A percentile compares a stretch with the other conserved stretches of the same genome.
These are phyloP conservation scores for Sphenodon punctatus DNA, from an alignment of 2,797 vertebrate species.

Conservation along the genomic window DNA sequence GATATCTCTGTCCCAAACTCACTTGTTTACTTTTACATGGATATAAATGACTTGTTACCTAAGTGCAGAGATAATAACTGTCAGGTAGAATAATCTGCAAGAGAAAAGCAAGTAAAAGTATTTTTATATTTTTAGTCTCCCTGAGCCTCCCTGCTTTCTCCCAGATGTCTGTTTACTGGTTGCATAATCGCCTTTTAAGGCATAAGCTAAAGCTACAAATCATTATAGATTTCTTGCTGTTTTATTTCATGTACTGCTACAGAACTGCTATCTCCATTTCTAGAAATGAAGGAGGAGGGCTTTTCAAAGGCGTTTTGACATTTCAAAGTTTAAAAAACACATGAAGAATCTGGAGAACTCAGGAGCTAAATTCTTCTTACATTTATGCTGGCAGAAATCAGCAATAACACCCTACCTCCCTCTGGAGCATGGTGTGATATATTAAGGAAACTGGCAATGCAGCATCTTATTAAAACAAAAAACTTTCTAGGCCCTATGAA, in stretches of 20 bases:
- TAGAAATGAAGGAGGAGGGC: background rate
- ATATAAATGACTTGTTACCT: constrained; percentile 42
- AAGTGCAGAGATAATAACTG: constrained; percentile 33
- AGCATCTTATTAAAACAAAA: background rate
- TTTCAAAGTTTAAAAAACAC: background rate
- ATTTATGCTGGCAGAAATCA: background rate
- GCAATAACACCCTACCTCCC: no score
- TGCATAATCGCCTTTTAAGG: constrained; percentile 1
- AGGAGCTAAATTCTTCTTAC: background rate
- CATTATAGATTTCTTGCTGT: background rate
- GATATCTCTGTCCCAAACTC: constrained; percentile 9
- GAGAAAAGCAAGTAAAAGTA: no score
- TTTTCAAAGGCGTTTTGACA: background rate
- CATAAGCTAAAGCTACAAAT: background rate
- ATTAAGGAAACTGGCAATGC: background rate
- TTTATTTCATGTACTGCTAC: background rate
- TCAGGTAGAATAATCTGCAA: constrained; percentile 31
- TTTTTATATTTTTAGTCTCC: background rate
- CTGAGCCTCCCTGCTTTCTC: background rate
- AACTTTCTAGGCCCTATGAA: background rate
- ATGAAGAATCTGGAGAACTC: background rate
- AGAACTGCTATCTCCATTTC: background rate
- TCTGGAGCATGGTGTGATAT: no score
- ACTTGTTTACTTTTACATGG: constrained; percentile 36
- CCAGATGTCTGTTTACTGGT: background rate